Conservation (phyloP, 1,140 invertebrate species). For the Macrostomum lignano region DNA sequence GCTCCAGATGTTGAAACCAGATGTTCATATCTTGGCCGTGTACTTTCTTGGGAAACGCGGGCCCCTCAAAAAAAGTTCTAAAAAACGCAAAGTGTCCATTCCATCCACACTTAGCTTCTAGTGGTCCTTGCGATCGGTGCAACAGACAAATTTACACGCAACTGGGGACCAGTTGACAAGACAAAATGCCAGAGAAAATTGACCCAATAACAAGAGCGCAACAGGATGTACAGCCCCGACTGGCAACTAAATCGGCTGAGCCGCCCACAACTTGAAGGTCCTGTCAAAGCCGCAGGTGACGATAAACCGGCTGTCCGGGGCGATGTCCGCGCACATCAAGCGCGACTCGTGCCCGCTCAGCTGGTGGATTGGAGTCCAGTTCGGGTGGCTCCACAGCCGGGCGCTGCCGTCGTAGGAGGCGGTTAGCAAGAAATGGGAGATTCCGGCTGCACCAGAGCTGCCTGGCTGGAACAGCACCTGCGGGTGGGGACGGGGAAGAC, state of each 20-base stretch:
- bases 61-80: too few relatives aligned
- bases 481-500: neutral
- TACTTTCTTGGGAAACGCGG: too few relatives aligned
- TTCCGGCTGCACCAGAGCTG: constrained; percentile 25
- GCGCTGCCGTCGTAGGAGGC: constrained; percentile 82
- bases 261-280: constrained; percentile 73
- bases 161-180: too few relatives aligned
- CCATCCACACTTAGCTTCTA: too few relatives aligned
- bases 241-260: neutral
- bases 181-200: too few relatives aligned
- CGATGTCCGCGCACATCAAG: constrained; percentile 64
- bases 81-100: too few relatives aligned
- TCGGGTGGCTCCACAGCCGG: constrained; percentile 79
- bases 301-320: constrained; percentile 53
- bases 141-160: too few relatives aligned
- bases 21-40: too few relatives aligned
- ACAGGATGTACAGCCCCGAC: too few relatives aligned
- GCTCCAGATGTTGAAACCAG: too few relatives aligned
- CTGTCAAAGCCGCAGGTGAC: constrained; percentile 73
- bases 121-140: too few relatives aligned
- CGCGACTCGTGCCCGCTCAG: constrained; percentile 77
- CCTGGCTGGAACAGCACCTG: neutral
- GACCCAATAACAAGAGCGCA: too few relatives aligned
- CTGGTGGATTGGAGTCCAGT: constrained; percentile 75
- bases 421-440: constrained; percentile 63